Evolutionary conservation across 2,113 vertebrate species (phyloP).

Genomic region (Corydoras maculifer): DNA sequence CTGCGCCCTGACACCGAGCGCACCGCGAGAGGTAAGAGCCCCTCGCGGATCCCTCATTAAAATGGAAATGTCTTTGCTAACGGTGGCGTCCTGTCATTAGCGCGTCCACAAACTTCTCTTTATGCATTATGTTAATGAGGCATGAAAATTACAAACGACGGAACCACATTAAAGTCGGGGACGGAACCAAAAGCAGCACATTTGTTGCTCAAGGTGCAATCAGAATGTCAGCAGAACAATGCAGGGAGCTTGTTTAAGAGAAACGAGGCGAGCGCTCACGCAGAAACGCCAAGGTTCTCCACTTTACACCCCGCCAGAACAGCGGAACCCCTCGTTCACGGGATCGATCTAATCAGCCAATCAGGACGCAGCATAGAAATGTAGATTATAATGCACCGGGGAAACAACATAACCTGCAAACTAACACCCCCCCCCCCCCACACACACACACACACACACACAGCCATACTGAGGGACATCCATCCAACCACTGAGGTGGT

Average conservation of each 20-base stretch:
- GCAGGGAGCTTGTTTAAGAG: conserved; percentile 12
- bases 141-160: conserved; percentile 61
- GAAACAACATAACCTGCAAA: too few relatives aligned
- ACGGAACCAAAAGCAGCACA: conserved; percentile 20
- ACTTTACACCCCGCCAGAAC: background rate
- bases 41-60: conserved; percentile 59
- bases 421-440: too few relatives aligned
- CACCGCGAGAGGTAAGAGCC: conserved; percentile 49
- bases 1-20: conserved; percentile 31
- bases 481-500: too few relatives aligned
- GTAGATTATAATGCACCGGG: too few relatives aligned
- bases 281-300: background rate
- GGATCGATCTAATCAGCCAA: too few relatives aligned
- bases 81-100: conserved; percentile 63
- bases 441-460: too few relatives aligned
- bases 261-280: conserved; percentile 4
- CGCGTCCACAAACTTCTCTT: conserved; percentile 63
- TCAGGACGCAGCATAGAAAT: too few relatives aligned
- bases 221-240: conserved; percentile 17
- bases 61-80: conserved; percentile 62
- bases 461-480: too few relatives aligned
- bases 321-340: too few relatives aligned
- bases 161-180: conserved; percentile 49
- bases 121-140: conserved; percentile 65
- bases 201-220: conserved; percentile 33